Evolutionary conservation across 2,797 vertebrate species (phyloP).

Genomic region (Catamblyrhynchus diadema): DNA sequence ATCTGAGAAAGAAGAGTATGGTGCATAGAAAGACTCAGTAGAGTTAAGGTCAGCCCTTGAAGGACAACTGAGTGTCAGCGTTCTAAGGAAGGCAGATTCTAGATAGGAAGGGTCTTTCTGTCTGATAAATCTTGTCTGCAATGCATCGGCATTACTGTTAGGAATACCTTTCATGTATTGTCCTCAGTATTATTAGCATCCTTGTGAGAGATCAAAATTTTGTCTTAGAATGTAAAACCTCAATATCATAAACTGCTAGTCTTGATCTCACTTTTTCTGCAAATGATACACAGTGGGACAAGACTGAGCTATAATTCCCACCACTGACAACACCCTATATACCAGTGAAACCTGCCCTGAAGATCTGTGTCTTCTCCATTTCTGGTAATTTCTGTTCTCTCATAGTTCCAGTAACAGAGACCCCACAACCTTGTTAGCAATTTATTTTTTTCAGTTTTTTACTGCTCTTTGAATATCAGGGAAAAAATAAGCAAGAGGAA

Average conservation of each 20-base stretch:
- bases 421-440: fast-evolving
- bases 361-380: background rate
- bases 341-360: background rate
- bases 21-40: background rate
- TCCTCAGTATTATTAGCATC: background rate
- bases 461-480: background rate
- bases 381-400: background rate
- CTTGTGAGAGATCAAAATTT: background rate
- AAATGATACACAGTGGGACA: background rate
- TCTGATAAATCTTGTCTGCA: background rate
- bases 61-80: background rate
- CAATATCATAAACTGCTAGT: background rate
- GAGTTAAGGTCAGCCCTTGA: background rate
- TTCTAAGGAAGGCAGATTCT: background rate
- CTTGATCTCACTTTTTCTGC: background rate
- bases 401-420: background rate
- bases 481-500: background rate
- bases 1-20: background rate
- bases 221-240: background rate
- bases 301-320: background rate
- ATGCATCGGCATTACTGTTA: background rate
- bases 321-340: background rate
- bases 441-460: background rate
- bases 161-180: background rate
- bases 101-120: background rate